A percentile compares a stretch with the other conserved stretches of the same genome.
Evolutionary conservation across 1,140 invertebrate species (phyloP).

Genomic region (Anadara kagoshimensis): DNA sequence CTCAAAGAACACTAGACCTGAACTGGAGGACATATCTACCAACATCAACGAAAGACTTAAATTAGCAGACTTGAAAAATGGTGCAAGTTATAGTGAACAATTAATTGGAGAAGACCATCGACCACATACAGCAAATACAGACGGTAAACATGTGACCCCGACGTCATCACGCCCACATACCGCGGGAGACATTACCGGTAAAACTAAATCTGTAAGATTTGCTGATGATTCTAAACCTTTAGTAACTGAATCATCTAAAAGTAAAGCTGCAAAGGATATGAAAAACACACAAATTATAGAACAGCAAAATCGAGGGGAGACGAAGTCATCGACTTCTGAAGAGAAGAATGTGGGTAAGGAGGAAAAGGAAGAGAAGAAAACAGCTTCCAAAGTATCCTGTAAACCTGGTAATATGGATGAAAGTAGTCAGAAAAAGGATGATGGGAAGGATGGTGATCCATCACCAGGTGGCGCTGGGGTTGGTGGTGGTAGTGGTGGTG

Average conservation of each 20-base stretch:
- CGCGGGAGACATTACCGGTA: constrained; percentile 8
- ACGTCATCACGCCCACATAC: constrained; percentile 10
- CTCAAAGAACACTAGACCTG: neutral
- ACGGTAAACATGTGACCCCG: neutral
- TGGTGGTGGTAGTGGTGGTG: no score
- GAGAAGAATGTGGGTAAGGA: constrained; percentile 17
- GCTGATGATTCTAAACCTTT: constrained; percentile 12
- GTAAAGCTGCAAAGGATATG: constrained; percentile 16
- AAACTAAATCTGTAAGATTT: constrained; percentile 31
- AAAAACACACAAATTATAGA: constrained; percentile 22
- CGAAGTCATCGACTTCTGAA: neutral
- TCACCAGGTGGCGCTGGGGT: no score
- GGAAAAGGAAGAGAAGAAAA: constrained; percentile 17
- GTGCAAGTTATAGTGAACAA: no score
- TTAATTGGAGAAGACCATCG: neutral
- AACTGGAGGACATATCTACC: neutral
- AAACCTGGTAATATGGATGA: constrained; percentile 1
- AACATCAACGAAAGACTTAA: no score
- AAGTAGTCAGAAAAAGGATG: neutral
- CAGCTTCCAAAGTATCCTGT: constrained; percentile 9
- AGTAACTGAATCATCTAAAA: no score
- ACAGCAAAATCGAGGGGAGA: neutral
- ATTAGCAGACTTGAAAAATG: neutral
- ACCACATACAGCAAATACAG: constrained; percentile 6
- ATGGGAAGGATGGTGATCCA: constrained; percentile 15